Base-by-base conservation (phyloP, 2,113 vertebrate genomes). In the Labrus mixtus region DNA sequence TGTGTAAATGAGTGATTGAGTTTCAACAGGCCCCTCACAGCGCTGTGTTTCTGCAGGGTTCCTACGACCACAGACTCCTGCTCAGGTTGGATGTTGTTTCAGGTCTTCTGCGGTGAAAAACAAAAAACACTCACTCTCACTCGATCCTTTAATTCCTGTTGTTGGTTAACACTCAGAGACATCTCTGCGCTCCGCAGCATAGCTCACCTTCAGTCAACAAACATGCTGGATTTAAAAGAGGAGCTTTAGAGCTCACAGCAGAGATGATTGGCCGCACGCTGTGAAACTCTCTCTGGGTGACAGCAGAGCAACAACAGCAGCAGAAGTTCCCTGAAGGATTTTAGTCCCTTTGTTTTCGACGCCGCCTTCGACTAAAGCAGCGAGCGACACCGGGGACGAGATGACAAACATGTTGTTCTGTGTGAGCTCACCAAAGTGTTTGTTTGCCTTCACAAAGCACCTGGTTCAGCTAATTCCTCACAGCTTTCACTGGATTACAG, bases 361-460 rank as follows among this genome's bases (percentile, higher is more conserved):
- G 79, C 76, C 71, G 57, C 74, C 80, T 83, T 75, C 69, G 68
- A 86, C 82, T 76, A 79, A 65, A 45, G 43, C 10, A 45, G 43
- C 10, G 13, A 54, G 19, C 36, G 74, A 82, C 81, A 46, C 76
- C 17, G 69, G 76, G 57, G 70, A 86, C 68, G 51, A 89, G 83
- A 86, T 85, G 84, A 88, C 78, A 91, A 93, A 92, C 90, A 92
- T 88, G 89, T 90, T 90, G 73, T 87, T 79, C 78, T 70, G 65
- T 73, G 63, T 72, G 78, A 22, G 66, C 65, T n/a, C 68, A 53
- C 19, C 22, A 60, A 56, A 51, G 59, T 73, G 65, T 76, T 69
- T 84, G 56, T 87, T 86, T 87, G 72, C 56, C n/a, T 76, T 80
- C 33, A 68, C n/a, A 6, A 71, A 73, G 29, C 65, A 19, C 46